phyloP scores from a whole-genome alignment of 2,888 invertebrate species.

The Machimus atricapillus region DNA sequence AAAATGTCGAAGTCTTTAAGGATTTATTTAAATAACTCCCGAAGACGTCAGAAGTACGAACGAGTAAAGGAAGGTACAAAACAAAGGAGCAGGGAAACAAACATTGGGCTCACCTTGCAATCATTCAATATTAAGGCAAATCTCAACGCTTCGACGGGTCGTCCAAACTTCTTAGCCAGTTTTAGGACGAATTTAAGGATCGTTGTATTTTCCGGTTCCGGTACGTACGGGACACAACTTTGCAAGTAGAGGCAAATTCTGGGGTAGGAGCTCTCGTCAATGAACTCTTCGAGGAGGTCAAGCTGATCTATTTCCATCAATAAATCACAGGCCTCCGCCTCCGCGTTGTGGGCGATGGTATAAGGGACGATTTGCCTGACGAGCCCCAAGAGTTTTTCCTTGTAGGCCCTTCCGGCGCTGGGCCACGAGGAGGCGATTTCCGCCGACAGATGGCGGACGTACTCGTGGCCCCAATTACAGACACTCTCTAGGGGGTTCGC shows the following conservation, averaged over 20 bases:
- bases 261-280: conserved; percentile 82
- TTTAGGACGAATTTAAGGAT: conserved; percentile 78
- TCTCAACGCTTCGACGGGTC: conserved; percentile 83
- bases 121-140: conserved; percentile 87
- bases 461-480: conserved; percentile 97
- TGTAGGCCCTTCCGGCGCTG: conserved; percentile 53
- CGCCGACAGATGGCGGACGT: conserved; percentile 84
- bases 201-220: conserved; percentile 84
- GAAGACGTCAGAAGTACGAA: background rate
- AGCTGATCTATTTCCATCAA: conserved; percentile 92
- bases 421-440: conserved; percentile 85
- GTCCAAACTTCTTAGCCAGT: conserved; percentile 81
- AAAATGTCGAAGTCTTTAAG: background rate
- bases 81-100: background rate
- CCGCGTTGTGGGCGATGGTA: conserved; percentile 93
- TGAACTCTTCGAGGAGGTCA: conserved; percentile 79
- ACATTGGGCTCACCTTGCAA: conserved; percentile 63
- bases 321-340: conserved; percentile 94
- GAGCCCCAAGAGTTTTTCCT: conserved; percentile 70
- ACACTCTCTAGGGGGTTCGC: conserved; percentile 71
- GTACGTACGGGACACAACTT: conserved; percentile 90
- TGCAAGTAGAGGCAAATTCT: conserved; percentile 81
- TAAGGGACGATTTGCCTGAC: conserved; percentile 84
- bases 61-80: background rate
- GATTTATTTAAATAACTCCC: background rate